phyloP scores from a whole-genome alignment of 2,113 vertebrate genomes.

The Albula glossodonta region DNA sequence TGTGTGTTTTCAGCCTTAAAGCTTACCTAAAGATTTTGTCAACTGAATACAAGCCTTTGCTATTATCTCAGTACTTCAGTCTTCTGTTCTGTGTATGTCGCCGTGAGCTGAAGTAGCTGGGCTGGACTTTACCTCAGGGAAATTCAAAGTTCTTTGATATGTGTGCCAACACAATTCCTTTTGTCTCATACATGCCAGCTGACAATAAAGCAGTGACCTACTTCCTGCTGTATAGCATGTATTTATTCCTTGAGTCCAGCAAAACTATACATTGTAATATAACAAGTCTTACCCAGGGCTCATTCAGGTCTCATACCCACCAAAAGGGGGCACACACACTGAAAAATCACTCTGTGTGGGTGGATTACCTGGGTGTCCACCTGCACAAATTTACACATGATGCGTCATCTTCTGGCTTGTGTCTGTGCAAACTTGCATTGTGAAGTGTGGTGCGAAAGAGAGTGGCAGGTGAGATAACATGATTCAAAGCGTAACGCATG shows the following conservation, averaged over 20 bases:
- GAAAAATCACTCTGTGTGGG: background rate
- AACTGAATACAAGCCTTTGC: background rate
- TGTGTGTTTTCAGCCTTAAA: background rate
- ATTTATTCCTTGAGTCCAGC: background rate
- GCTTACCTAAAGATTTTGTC: background rate
- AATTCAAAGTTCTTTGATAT: background rate
- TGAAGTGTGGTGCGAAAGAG: too few species aligned
- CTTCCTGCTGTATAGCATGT: background rate
- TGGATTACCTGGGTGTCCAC: too few species aligned
- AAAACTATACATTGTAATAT: background rate
- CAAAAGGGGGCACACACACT: background rate
- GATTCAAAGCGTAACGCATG: too few species aligned
- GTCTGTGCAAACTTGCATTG: too few species aligned
- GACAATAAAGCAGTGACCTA: background rate
- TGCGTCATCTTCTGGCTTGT: too few species aligned
- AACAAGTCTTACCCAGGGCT: background rate
- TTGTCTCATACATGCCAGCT: background rate
- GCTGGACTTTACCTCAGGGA: background rate
- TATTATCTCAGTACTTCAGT: background rate
- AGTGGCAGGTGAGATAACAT: too few species aligned
- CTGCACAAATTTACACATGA: too few species aligned
- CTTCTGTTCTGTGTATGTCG: background rate
- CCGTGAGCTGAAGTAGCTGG: background rate
- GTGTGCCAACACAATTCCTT: background rate
- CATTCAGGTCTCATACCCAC: background rate